A percentile compares a stretch with the other conserved stretches of the same genome.
phyloP scores from a whole-genome alignment of 2,888 invertebrate genomes.

The Eugnorisma glareosa region DNA sequence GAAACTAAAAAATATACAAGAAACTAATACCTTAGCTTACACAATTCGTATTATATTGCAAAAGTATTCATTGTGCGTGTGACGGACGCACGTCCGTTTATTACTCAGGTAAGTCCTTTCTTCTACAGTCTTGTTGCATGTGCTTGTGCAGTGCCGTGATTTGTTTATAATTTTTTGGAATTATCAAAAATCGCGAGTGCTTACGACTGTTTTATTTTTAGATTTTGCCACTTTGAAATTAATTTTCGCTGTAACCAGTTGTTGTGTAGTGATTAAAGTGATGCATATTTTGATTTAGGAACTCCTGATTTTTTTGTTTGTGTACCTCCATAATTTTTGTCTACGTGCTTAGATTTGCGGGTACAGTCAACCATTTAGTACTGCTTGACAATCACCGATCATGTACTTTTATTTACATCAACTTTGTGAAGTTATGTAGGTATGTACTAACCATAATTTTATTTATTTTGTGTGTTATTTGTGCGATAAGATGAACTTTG shows the following conservation, averaged over 20 bases:
- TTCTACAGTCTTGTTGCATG: conserved; percentile 70
- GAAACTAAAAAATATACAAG: conserved; percentile 75
- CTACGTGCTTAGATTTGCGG: conserved; percentile 61
- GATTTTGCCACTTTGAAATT: conserved; percentile 65
- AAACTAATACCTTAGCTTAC: conserved; percentile 80
- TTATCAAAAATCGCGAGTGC: conserved; percentile 62
- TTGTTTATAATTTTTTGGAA: conserved; percentile 65
- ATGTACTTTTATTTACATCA: conserved; percentile 62
- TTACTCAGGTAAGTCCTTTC: conserved; percentile 82
- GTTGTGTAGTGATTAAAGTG: conserved; percentile 48
- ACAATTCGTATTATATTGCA: conserved; percentile 79
- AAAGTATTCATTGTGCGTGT: conserved; percentile 79
- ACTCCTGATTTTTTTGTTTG: conserved; percentile 46
- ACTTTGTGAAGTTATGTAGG: conserved; percentile 60
- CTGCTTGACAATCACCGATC: conserved; percentile 63
- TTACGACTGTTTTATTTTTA: conserved; percentile 74
- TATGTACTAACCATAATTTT: conserved; percentile 62
- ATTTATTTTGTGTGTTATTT: conserved; percentile 39
- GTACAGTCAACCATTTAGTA: conserved; percentile 64
- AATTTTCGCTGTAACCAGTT: conserved; percentile 46
- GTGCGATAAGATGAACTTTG: conserved; percentile 55
- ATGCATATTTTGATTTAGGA: conserved; percentile 48
- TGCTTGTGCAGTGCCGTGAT: conserved; percentile 62
- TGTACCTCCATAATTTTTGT: conserved; percentile 63
- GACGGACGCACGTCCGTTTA: conserved; percentile 84